Conservation (phyloP, 2,888 invertebrate species). For the Drosophila kanekoi region DNA sequence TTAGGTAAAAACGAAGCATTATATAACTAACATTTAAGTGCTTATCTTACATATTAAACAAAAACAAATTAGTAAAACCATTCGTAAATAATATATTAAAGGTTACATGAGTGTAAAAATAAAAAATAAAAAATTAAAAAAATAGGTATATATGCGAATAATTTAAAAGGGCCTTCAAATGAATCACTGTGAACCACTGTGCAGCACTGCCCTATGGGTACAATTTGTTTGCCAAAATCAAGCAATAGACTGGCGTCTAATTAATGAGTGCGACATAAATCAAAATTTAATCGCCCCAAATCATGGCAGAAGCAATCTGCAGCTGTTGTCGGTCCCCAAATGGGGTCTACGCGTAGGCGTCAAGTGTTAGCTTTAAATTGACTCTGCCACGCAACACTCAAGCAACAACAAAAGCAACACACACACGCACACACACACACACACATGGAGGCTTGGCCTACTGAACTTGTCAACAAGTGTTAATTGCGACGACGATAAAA, state of each 20-base stretch:
- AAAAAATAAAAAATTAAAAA: not conserved
- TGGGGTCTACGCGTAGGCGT: constrained; percentile 56
- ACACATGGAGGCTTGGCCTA: constrained; percentile 62
- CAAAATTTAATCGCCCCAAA: constrained; percentile 74
- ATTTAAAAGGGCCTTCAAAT: not conserved
- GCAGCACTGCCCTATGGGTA: constrained; percentile 11
- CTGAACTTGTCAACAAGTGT: constrained; percentile 82
- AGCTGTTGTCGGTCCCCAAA: constrained; percentile 48
- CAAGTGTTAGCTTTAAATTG: constrained; percentile 52
- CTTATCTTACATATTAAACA: too few species aligned
- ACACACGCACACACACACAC: constrained; percentile 6
- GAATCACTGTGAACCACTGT: constrained; percentile 26
- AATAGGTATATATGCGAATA: too few species aligned
- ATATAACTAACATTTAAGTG: too few species aligned
- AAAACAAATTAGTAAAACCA: too few species aligned
- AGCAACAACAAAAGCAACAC: constrained; percentile 13
- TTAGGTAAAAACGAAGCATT: too few species aligned
- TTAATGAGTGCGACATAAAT: constrained; percentile 73
- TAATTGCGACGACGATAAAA: constrained; percentile 64
- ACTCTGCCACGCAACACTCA: constrained; percentile 54
- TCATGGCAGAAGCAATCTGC: constrained; percentile 42
- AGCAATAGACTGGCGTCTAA: constrained; percentile 49
- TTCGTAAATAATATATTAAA: too few species aligned
- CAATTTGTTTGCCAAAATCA: constrained; percentile 46
- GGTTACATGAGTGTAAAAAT: too few species aligned